Conservation (phyloP, 2,113 vertebrate genomes). For the Saguinus imperator region DNA sequence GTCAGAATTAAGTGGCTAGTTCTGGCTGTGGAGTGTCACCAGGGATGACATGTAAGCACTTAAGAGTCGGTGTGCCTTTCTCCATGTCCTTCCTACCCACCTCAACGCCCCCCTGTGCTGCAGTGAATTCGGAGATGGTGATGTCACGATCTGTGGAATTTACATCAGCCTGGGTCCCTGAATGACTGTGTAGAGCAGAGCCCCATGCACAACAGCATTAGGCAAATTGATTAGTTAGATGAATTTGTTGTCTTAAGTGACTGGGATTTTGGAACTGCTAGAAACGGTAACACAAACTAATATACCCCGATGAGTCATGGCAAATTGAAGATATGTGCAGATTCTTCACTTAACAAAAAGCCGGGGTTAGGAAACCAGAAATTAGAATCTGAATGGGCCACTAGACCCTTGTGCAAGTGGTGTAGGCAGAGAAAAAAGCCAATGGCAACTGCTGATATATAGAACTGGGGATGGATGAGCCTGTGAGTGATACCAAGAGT, state of each 20-base stretch:
- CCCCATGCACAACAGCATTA: fast-evolving
- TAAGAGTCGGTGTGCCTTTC: not conserved
- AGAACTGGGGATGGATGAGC: not conserved
- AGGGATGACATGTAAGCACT: not conserved
- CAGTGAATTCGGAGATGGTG: not conserved
- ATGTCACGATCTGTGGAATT: not conserved
- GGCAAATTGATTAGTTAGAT: not conserved
- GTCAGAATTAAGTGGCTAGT: not conserved
- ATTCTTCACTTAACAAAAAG: not conserved
- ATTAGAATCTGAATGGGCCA: not conserved
- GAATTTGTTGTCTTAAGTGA: not conserved
- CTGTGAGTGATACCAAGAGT: not conserved
- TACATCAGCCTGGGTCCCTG: not conserved
- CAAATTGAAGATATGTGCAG: not conserved
- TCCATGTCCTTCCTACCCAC: fast-evolving
- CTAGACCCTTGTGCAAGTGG: not conserved
- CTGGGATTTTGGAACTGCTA: not conserved
- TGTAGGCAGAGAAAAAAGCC: not conserved
- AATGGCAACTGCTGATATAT: not conserved
- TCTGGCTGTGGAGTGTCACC: not conserved
- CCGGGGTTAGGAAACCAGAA: not conserved
- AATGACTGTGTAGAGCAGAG: not conserved
- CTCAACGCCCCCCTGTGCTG: too few species aligned
- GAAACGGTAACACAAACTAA: not conserved
- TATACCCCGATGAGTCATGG: not conserved